Conservation (phyloP, 1,140 invertebrate genomes). For the Drosophila guanche region DNA sequence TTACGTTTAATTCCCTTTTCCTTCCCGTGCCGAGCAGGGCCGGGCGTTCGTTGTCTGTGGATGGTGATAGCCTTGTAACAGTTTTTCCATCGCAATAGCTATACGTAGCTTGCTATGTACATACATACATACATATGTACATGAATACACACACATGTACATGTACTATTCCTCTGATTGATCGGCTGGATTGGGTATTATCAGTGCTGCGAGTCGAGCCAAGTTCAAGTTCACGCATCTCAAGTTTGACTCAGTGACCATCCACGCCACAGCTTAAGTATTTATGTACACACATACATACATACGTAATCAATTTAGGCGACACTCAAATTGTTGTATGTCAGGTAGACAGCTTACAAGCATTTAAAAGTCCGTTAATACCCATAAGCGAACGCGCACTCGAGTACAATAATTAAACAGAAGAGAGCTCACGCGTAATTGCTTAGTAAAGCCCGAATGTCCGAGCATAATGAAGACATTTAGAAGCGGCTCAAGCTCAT, state of each 20-base stretch:
- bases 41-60: too few species aligned
- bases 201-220: slow-evolving; percentile 31
- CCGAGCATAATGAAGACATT: slow-evolving; percentile 56
- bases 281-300: too few species aligned
- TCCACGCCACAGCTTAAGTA: slow-evolving; percentile 22
- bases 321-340: slow-evolving; percentile 39
- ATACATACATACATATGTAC: not conserved
- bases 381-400: slow-evolving; percentile 13
- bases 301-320: slow-evolving; percentile 43
- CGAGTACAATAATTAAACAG: slow-evolving; percentile 11
- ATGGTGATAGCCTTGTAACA: slow-evolving; percentile 43
- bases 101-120: slow-evolving; percentile 14
- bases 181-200: slow-evolving; percentile 24
- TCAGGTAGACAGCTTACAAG: slow-evolving; percentile 10
- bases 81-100: slow-evolving; percentile 32
- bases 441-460: slow-evolving; percentile 13
- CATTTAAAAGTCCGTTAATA: slow-evolving; percentile 48
- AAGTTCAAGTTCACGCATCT: slow-evolving; percentile 58
- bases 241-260: slow-evolving; percentile 22
- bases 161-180: slow-evolving; percentile 5
- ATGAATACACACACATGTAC: not conserved
- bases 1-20: too few species aligned
- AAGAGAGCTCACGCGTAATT: slow-evolving; percentile 12
- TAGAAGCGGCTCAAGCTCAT: slow-evolving; percentile 9
- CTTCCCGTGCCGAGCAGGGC: too few species aligned